Conservation (phyloP, 2,888 invertebrate species). For the Elaeidobius kamerunicus region DNA sequence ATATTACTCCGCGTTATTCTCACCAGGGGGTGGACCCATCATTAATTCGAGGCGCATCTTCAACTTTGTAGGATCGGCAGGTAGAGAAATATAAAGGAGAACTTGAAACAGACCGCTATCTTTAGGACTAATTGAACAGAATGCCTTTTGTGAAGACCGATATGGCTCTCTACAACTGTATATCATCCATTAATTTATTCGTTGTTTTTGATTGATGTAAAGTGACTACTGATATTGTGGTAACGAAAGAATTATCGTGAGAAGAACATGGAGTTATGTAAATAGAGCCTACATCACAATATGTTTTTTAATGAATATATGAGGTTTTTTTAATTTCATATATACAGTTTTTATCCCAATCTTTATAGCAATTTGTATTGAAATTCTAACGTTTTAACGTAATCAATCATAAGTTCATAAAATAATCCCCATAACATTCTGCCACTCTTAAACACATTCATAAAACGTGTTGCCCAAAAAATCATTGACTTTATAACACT, state of each 20-base stretch:
- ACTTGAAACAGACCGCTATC: slow-evolving; percentile 34
- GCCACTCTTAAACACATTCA: slow-evolving; percentile 6
- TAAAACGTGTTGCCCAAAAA: slow-evolving; percentile 13
- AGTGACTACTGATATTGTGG: slow-evolving; percentile 23
- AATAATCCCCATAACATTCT: background rate
- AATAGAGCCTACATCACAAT: too few species aligned
- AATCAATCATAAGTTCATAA: too few species aligned
- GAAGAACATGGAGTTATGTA: too few species aligned
- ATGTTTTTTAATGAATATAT: too few species aligned
- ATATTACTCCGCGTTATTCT: too few species aligned
- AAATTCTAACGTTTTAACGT: too few species aligned
- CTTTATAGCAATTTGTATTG: too few species aligned
- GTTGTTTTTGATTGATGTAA: slow-evolving; percentile 12
- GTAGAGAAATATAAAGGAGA: slow-evolving; percentile 37
- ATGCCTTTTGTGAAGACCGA: slow-evolving; percentile 35
- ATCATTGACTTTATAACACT: slow-evolving; percentile 25
- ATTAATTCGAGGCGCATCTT: slow-evolving; percentile 41
- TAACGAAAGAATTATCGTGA: too few species aligned
- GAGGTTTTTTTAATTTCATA: too few species aligned
- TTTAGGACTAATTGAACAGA: slow-evolving; percentile 40
- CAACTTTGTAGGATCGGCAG: slow-evolving; percentile 46
- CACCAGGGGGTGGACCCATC: slow-evolving; percentile 44
- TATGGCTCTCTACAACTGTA: too few species aligned
- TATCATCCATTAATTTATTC: slow-evolving; percentile 27
- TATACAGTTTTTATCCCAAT: too few species aligned